Evolutionary conservation across 2,888 invertebrate species (phyloP).

Genomic region (Mythimna ferrago): DNA sequence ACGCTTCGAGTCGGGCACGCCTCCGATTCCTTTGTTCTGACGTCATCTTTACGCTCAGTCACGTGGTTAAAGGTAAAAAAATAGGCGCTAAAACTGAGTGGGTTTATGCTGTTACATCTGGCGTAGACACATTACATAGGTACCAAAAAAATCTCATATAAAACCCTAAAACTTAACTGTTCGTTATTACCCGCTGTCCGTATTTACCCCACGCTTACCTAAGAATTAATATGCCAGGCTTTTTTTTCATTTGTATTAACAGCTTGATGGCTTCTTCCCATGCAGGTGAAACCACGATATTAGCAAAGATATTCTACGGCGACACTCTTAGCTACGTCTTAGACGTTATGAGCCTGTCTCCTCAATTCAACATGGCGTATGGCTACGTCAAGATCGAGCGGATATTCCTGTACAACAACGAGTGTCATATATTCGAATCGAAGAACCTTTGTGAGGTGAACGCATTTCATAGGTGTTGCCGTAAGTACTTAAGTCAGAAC

Average conservation of each 20-base stretch:
- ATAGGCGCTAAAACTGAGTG: no score
- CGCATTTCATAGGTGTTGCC: conserved; percentile 82
- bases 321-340: conserved; percentile 71
- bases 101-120: no score
- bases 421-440: conserved; percentile 75
- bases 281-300: conserved; percentile 84
- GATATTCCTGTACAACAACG: conserved; percentile 83
- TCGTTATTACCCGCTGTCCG: no score
- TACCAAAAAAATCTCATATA: not conserved
- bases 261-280: not conserved
- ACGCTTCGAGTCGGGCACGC: no score
- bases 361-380: conserved; percentile 84
- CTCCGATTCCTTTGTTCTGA: no score
- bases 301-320: conserved; percentile 80
- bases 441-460: conserved; percentile 75
- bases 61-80: no score
- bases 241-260: no score
- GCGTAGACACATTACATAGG: no score
- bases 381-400: conserved; percentile 81
- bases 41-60: no score
- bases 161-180: no score
- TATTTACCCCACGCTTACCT: no score
- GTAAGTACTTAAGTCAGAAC: conserved; percentile 68
- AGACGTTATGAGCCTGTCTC: conserved; percentile 79
- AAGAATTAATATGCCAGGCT: no score